Base-by-base conservation (phyloP, 2,888 invertebrate species). In the Mimachlamys varia region DNA sequence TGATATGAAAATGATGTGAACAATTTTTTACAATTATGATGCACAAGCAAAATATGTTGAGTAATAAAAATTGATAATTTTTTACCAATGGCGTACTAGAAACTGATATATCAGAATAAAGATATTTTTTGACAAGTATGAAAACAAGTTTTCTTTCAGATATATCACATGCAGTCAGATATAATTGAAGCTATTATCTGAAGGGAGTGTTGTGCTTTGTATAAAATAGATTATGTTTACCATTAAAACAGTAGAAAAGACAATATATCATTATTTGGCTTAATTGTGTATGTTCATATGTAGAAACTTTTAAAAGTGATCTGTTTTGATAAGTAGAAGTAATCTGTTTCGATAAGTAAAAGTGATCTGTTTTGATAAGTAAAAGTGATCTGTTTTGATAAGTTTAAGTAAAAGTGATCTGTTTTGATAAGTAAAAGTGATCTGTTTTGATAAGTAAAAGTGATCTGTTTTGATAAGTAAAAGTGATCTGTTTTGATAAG, bases 51-150 rank as follows among this genome's bases (percentile, higher is more conserved):
- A 76, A 76, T 33, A 76, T 58, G 12, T 33, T 5, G 27, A 10
- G 76, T 76, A 76, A 76, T 76, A 76, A 76, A 76, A 76, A 76
- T 76, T 76, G 76, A 76, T 76, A 76, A 76, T 33, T 76, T 33
- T 76, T 12, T 76, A 22, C 19, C n/a, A 22, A 2, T 58, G 58
- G n/a, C 22, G 12, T 76, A 76, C 10, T 10, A 15, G 33, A 33
- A 33, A 76, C 33, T 33, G 76, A 76, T 76, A 22, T 76, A 76
- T 33, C 76, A 76, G 27, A 33, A 33, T 33, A 76, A 0, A 15
- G 76, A 33, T 33, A 15, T 12, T 76, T 33, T 33, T 7, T 76
- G 76, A 76, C 76, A 76, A 76, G 4, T 76, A 76, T 76, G 12
- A 76, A 27, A 33, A 13, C 33, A 33, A 76, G 12, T 19, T 76